Base-by-base conservation (phyloP, 2,797 vertebrate genomes). In the Gouania willdenowi region DNA sequence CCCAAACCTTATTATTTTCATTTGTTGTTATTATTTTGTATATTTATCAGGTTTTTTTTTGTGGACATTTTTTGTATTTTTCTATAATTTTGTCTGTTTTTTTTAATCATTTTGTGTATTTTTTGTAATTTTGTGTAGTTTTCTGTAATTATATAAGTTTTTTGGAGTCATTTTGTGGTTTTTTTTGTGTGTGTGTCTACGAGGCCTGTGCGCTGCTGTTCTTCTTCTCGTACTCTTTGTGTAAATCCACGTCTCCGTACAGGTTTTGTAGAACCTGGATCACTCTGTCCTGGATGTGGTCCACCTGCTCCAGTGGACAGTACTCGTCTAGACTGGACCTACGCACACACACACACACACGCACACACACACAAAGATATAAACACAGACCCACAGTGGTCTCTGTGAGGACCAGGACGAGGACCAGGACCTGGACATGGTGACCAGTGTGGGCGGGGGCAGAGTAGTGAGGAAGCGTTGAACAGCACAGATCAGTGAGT, bases 271-370 rank as follows among this genome's bases (percentile, higher is more conserved):
- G 77, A 5, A 90, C 35, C 15, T 1, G 26, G 24, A 98, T 75
- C 25, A 95, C 84, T 54, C 84, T 83, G 50, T 84, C 87, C 71
- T 98, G 94, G 65, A 98, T 92, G 4, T 66, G 71, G 19, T 94
- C 87, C 63, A 97, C 95, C 82, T 98, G 95, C 40, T 93, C 90
- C 9, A 84, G 64, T 18, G 95, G 95, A 52, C 95, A 98, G 62
- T 98, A 98, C 18, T 98, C 95, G 84, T 98, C 95, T 21, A 95
- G 80, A 85, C 94, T 97, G 34, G 95, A 98, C 62, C 95, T 98
- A 79, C n/a, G 77, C 49, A 54, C 25, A 69, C 17, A 65, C 21
- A 67, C 2, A 2, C 2, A 16, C 25, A 69, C 17, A 65, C 21
- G 67, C 2, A 2, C 2, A 16, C 4, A 8, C 6, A 20, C 11